phyloP scores from a whole-genome alignment of 2,888 invertebrate genomes.

The Trilocha varians region DNA sequence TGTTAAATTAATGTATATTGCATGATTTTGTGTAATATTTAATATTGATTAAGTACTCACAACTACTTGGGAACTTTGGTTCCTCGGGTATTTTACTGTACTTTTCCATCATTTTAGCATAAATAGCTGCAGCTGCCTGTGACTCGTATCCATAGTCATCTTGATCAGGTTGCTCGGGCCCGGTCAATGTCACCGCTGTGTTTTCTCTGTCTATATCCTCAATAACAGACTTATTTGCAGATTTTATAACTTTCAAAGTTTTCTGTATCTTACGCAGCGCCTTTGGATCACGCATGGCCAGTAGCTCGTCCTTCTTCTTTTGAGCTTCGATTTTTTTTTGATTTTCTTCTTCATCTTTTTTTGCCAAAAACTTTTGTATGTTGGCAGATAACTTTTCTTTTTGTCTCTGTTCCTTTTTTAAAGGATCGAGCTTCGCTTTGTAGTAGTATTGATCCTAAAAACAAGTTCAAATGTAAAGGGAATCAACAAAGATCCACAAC shows the following conservation, averaged over 20 bases:
- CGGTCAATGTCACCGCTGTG: conserved; percentile 81
- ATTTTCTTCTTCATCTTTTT: conserved; percentile 85
- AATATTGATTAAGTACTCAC: conserved; percentile 28
- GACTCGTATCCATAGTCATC: conserved; percentile 95
- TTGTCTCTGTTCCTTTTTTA: conserved; percentile 83
- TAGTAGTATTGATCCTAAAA: conserved; percentile 74
- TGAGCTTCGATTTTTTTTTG: conserved; percentile 75
- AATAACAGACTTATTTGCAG: conserved; percentile 89
- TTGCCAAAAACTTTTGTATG: conserved; percentile 87
- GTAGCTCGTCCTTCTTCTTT: conserved; percentile 76
- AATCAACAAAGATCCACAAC: not conserved
- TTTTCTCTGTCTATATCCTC: conserved; percentile 86
- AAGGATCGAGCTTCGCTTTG: conserved; percentile 85
- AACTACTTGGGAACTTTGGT: conserved; percentile 76
- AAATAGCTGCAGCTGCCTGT: conserved; percentile 84
- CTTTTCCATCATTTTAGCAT: conserved; percentile 89
- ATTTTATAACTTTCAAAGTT: conserved; percentile 89
- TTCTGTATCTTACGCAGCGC: conserved; percentile 82
- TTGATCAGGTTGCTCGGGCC: conserved; percentile 87
- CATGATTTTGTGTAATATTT: not conserved
- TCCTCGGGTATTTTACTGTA: conserved; percentile 82
- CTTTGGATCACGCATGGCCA: conserved; percentile 80
- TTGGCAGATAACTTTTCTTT: conserved; percentile 80
- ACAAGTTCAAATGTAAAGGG: conserved; percentile 7
- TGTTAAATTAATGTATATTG: too few species aligned